Conservation (phyloP, 2,113 vertebrate genomes). For the Taxidea taxus region DNA sequence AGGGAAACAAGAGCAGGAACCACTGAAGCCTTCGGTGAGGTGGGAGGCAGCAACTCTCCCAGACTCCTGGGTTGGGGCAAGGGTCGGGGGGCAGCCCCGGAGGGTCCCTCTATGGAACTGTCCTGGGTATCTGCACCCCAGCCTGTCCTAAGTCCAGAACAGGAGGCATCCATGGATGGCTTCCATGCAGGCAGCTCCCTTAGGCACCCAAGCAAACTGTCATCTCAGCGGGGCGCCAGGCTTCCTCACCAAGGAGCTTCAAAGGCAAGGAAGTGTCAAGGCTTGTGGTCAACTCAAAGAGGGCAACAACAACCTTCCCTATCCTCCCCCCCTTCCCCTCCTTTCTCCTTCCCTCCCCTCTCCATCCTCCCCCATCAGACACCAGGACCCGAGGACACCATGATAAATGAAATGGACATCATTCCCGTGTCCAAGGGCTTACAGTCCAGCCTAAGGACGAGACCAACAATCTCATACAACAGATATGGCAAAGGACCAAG, state of each 20-base stretch:
- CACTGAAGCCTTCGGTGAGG: not conserved
- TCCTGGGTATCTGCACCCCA: not conserved
- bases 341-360: not conserved
- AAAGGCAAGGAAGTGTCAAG: not conserved
- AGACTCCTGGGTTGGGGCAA: no score
- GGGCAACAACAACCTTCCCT: no score
- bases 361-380: not conserved
- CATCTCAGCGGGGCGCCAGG: rapidly evolving
- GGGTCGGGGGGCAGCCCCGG: not conserved
- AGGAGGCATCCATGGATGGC: not conserved
- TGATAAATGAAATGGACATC: not conserved
- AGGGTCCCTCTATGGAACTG: not conserved
- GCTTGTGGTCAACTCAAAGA: not conserved
- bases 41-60: not conserved
- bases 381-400: not conserved
- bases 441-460: not conserved
- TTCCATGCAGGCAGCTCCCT: not conserved
- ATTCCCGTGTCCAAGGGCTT: not conserved
- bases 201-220: not conserved
- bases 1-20: not conserved
- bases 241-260: not conserved
- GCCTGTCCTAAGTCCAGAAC: not conserved
- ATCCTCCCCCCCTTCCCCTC: not conserved
- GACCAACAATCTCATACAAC: not conserved
- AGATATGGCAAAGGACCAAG: not conserved